Conservation (phyloP, 1,140 invertebrate genomes). For the Nymphalis io region DNA sequence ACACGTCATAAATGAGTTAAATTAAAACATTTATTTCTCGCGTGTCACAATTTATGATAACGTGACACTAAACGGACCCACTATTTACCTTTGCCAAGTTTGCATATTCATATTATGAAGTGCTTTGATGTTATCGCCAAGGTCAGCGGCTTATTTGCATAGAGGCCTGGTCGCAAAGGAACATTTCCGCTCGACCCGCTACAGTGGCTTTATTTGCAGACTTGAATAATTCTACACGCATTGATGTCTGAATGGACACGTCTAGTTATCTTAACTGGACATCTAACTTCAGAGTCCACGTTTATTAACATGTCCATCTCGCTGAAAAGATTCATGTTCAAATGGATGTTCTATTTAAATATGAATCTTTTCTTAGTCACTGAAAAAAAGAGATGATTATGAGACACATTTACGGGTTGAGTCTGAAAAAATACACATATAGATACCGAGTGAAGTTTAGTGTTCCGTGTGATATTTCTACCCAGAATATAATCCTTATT, state of each 20-base stretch:
- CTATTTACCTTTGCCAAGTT: constrained; percentile 13
- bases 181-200: constrained; percentile 10
- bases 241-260: constrained; percentile 19
- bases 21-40: neutral
- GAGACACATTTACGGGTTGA: no score
- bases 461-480: no score
- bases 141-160: constrained; percentile 23
- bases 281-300: constrained; percentile 10
- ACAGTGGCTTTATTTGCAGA: neutral
- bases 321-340: constrained; percentile 2
- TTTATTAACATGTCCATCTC: neutral
- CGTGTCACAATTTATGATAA: constrained; percentile 12
- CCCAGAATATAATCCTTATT: no score
- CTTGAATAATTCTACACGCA: constrained; percentile 23
- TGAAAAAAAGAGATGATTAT: no score
- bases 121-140: constrained; percentile 20
- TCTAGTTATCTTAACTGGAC: constrained; percentile 21
- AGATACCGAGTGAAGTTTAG: no score
- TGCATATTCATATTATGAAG: constrained; percentile 20
- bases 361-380: no score
- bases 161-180: constrained; percentile 6
- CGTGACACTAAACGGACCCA: constrained; percentile 5
- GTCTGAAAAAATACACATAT: no score
- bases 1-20: neutral
- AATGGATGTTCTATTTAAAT: no score